phyloP scores from a whole-genome alignment of 2,797 vertebrate species.

The Sebastes nivosus region DNA sequence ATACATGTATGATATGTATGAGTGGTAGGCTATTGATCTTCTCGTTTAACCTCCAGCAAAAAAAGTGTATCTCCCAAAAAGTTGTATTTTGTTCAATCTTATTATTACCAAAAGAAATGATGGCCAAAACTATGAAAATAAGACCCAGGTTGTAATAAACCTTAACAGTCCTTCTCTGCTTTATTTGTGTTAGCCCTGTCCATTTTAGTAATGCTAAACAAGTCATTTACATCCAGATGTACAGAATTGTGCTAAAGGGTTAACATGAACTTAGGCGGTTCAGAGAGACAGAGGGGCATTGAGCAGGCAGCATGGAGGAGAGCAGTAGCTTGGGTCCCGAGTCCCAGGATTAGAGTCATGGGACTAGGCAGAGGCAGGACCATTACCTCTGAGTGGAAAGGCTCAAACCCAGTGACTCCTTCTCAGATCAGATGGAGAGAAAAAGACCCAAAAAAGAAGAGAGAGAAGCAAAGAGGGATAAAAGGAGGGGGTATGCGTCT shows the following conservation, averaged over 20 bases:
- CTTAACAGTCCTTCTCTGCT: neutral
- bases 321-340: constrained; percentile 70
- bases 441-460: constrained; percentile 43
- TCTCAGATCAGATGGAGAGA: constrained; percentile 66
- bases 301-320: constrained; percentile 59
- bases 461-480: constrained; percentile 21
- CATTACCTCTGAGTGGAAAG: constrained; percentile 74
- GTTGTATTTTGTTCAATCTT: neutral
- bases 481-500: constrained; percentile 13
- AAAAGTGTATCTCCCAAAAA: neutral
- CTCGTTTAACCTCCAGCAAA: neutral
- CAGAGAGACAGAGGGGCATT: constrained; percentile 60
- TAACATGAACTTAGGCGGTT: constrained; percentile 51
- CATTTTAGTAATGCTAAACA: neutral
- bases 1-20: neutral
- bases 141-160: neutral
- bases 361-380: constrained; percentile 78
- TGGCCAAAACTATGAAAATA: neutral
- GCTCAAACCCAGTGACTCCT: constrained; percentile 78
- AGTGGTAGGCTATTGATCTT: neutral
- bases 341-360: constrained; percentile 82
- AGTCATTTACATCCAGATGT: constrained; percentile 5
- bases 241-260: constrained; percentile 48
- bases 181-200: neutral
- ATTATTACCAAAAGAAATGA: neutral